Evolutionary conservation across 2,888 invertebrate species (phyloP), one percentile per base, ranked within the genome.

Genomic region (Cosmopolites sordidus): DNA sequence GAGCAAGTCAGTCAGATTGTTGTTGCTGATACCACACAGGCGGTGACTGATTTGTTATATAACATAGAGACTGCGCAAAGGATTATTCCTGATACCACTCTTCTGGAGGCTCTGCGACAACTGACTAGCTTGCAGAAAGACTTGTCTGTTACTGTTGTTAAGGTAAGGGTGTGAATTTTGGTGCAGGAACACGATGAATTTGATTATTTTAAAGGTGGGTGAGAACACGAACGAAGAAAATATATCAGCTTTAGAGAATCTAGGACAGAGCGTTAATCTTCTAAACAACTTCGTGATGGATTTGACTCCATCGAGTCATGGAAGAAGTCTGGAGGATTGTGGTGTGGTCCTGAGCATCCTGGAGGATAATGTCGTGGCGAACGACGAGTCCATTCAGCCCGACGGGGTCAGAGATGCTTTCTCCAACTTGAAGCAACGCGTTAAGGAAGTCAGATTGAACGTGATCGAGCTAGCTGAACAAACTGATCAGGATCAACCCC

Each of bases 211-310:
- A 27, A 29, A 53, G 45, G 49, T 46, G 22, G 44, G 12, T 33
- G 44, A 50, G 12, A 16, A 53, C 37, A 50, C 16, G 30, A 57
- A 42, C 16, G 72, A 74, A 61, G 52, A 64, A 2, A 64, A 68
- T 16, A 61, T 80, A 3, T 72, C 73, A 4, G 70, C 78, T 5
- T 64, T 80, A 11, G 78, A 79, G 56, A 76, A 73, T 59, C 63
- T 80, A 1, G 74, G 77, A 27, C 75, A 76, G 38, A 79, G 80
- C 0, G 67, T 81, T 6, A 78, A 79, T 60, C 63, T 69, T 39
- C 54, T 74, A 12, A 73, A 73, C 54, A 70, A 64, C 56, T 65
- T 70, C 52, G 58, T 73, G 4, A 62, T 67, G 42, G 69, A 71
- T 42, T 60, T 71, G n/a, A 62, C 62, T 2, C 56, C 63, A 1